phyloP scores from a whole-genome alignment of 2,888 invertebrate genomes.

The Syrphus vitripennis region DNA sequence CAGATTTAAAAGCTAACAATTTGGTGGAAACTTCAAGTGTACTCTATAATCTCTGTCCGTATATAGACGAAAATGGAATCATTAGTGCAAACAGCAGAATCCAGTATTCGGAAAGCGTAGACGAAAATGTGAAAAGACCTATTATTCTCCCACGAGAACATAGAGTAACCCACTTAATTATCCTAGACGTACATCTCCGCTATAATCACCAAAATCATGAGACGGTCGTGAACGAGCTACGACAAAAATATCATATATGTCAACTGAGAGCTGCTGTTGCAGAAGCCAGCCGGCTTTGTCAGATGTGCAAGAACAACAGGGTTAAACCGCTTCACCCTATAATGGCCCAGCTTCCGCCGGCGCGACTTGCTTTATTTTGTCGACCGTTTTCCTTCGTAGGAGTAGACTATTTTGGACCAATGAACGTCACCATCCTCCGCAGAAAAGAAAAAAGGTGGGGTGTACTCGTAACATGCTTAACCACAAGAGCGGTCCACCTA shows the following conservation, averaged over 20 bases:
- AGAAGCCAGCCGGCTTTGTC: not conserved
- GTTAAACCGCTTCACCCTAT: not conserved
- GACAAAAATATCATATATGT: not conserved
- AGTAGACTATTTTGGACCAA: constrained; percentile 24
- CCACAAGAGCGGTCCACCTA: not conserved
- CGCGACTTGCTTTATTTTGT: constrained; percentile 18
- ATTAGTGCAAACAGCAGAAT: not conserved
- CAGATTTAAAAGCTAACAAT: not conserved
- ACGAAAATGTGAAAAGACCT: not conserved
- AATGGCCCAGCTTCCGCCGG: not conserved
- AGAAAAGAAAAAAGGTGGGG: constrained; percentile 56
- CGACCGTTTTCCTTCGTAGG: constrained; percentile 39
- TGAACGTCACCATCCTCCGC: constrained; percentile 18
- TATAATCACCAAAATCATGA: constrained; percentile 5
- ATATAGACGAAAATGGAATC: not conserved
- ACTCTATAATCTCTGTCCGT: not conserved
- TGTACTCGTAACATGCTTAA: constrained; percentile 32
- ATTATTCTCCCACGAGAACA: not conserved
- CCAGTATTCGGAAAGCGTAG: not conserved
- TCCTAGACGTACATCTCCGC: not conserved
- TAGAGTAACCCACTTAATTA: not conserved
- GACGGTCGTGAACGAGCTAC: not conserved
- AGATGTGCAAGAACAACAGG: not conserved
- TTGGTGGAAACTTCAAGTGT: not conserved
- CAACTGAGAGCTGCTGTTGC: constrained; percentile 7